Conservation (phyloP, 2,797 vertebrate genomes). For the Poeciliopsis gracilis region DNA sequence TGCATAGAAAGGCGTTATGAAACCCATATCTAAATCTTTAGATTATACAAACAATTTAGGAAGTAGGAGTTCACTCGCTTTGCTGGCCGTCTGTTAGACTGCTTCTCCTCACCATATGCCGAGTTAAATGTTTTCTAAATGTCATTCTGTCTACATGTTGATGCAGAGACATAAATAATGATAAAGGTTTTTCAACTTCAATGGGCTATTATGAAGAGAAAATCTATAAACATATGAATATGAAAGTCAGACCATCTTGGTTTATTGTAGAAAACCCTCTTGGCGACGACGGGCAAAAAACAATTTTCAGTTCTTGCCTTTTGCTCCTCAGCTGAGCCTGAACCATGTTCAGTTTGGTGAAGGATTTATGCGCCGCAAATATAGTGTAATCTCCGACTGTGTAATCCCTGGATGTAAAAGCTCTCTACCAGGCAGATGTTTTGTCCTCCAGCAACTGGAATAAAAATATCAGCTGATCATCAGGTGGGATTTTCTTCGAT, state of each 20-base stretch:
- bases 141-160: background rate
- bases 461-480: slow-evolving; percentile 28
- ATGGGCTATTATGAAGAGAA: background rate
- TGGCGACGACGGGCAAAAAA: background rate
- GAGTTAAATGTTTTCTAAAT: slow-evolving; percentile 11
- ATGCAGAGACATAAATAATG: background rate
- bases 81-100: slow-evolving; percentile 38
- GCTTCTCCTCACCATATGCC: slow-evolving; percentile 29
- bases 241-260: background rate
- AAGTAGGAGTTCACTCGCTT: slow-evolving; percentile 57
- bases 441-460: slow-evolving; percentile 31
- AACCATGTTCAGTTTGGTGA: slow-evolving; percentile 24
- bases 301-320: background rate
- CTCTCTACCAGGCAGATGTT: slow-evolving; percentile 44
- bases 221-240: background rate
- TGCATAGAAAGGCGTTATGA: slow-evolving; percentile 41
- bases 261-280: background rate
- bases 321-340: slow-evolving; percentile 23
- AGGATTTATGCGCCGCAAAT: slow-evolving; percentile 31
- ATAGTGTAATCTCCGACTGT: slow-evolving; percentile 46
- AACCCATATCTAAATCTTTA: slow-evolving; percentile 29
- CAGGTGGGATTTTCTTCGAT: slow-evolving; percentile 32
- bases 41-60: slow-evolving; percentile 59
- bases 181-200: background rate
- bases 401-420: slow-evolving; percentile 52